Conservation (phyloP, 1,140 invertebrate species). For the Phortica variegata region DNA sequence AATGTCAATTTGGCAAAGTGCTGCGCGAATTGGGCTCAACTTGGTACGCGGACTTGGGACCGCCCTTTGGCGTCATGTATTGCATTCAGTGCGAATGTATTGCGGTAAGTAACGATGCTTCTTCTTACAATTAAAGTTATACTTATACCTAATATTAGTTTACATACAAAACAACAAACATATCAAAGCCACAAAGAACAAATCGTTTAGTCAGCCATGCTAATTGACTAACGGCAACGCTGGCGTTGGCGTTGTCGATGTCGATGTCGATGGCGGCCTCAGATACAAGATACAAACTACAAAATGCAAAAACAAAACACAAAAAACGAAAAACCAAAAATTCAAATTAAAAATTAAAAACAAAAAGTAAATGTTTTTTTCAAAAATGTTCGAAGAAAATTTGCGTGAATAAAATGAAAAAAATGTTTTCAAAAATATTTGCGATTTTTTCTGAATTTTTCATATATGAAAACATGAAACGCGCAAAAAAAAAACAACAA, state of each 20-base stretch:
- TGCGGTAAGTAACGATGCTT: slow-evolving; percentile 78
- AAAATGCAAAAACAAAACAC: slow-evolving; percentile 10
- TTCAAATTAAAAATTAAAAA: slow-evolving; percentile 3
- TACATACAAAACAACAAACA: too few species aligned
- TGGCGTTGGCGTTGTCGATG: too few species aligned
- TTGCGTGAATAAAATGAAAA: slow-evolving; percentile 21
- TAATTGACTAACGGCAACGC: too few species aligned
- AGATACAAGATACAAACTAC: too few species aligned
- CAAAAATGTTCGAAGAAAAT: slow-evolving; percentile 19
- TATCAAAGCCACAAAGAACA: too few species aligned
- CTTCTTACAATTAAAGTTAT: too few species aligned
- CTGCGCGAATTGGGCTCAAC: slow-evolving; percentile 80
- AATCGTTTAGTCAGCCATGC: too few species aligned
- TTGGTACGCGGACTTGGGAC: slow-evolving; percentile 87
- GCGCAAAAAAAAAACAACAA: too few species aligned
- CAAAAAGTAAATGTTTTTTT: background rate
- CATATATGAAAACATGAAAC: too few species aligned
- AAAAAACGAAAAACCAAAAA: slow-evolving; percentile 8
- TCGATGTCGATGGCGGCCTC: too few species aligned
- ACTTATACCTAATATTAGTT: too few species aligned
- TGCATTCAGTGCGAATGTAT: slow-evolving; percentile 92
- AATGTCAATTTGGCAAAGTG: slow-evolving; percentile 86
- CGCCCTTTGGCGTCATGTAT: slow-evolving; percentile 88
- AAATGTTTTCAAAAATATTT: slow-evolving; percentile 7
- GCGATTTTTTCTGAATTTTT: too few species aligned